Percentiles rank a stretch among this genome's conserved stretches.
phyloP scores from a whole-genome alignment of 2,113 vertebrate species.

The Mirza zaza region DNA sequence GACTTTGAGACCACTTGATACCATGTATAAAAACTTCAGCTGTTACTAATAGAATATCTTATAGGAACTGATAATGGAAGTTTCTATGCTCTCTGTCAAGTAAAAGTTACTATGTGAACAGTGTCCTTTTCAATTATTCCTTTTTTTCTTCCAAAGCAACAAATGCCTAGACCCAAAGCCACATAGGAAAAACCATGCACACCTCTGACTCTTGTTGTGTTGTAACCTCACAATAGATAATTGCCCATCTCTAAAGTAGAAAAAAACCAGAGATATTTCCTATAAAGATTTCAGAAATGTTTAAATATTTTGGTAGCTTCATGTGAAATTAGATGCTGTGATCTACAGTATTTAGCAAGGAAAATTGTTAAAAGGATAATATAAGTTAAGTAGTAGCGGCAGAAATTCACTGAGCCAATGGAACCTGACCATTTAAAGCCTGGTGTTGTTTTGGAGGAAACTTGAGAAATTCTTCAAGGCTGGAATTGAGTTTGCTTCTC shows the following conservation, averaged over 20 bases:
- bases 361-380: background rate
- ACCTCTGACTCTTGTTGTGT: background rate
- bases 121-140: background rate
- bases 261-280: background rate
- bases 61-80: background rate
- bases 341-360: background rate
- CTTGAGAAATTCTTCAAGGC: background rate
- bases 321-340: background rate
- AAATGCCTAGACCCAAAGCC: background rate
- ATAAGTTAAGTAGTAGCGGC: background rate
- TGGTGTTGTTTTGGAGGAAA: background rate
- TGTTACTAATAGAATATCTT: background rate
- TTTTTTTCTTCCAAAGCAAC: background rate
- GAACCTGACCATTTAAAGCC: background rate
- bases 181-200: background rate
- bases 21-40: background rate
- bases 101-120: background rate
- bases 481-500: background rate
- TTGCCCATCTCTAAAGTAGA: background rate
- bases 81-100: background rate
- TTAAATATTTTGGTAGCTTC: slow-evolving; percentile 25
- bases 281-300: background rate
- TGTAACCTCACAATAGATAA: background rate
- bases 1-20: background rate
- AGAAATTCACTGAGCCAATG: background rate